Conservation (phyloP, 2,888 invertebrate genomes). For the Lycaena phlaeas region DNA sequence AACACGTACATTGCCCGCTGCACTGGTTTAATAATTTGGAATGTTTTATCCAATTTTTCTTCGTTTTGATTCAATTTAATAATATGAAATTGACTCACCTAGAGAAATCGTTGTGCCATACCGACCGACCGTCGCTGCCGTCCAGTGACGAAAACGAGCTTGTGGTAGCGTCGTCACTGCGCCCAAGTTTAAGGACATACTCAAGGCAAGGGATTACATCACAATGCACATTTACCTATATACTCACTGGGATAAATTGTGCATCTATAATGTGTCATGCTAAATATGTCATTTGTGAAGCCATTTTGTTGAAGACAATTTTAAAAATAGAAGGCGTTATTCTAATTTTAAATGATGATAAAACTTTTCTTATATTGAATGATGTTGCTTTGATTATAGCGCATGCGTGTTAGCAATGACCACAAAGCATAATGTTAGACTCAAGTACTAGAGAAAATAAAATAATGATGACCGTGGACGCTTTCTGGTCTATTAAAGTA, state of each 20-base stretch:
- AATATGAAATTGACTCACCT: slow-evolving; percentile 41
- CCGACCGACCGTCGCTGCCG: slow-evolving; percentile 49
- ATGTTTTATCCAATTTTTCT: background rate
- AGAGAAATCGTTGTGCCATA: slow-evolving; percentile 59
- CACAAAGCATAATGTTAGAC: background rate
- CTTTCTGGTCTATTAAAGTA: too few species aligned
- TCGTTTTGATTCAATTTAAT: background rate
- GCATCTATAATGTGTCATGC: slow-evolving; percentile 19
- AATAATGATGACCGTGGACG: background rate
- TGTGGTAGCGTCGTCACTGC: slow-evolving; percentile 61
- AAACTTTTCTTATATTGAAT: too few species aligned
- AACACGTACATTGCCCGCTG: background rate
- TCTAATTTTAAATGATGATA: too few species aligned
- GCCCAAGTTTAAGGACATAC: slow-evolving; percentile 37
- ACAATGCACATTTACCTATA: slow-evolving; percentile 44
- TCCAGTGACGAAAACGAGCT: slow-evolving; percentile 58
- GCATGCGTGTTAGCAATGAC: slow-evolving; percentile 3
- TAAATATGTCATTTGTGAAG: too few species aligned
- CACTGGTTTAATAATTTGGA: background rate
- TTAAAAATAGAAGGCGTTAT: too few species aligned
- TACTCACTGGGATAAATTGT: slow-evolving; percentile 24
- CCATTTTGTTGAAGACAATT: too few species aligned
- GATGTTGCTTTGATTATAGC: too few species aligned
- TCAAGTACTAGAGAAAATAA: background rate
- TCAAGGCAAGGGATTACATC: slow-evolving; percentile 35